Evolutionary conservation across 1,140 invertebrate genomes (phyloP), one percentile per base, ranked within the genome.

Genomic region (Heliconius eleuchia): DNA sequence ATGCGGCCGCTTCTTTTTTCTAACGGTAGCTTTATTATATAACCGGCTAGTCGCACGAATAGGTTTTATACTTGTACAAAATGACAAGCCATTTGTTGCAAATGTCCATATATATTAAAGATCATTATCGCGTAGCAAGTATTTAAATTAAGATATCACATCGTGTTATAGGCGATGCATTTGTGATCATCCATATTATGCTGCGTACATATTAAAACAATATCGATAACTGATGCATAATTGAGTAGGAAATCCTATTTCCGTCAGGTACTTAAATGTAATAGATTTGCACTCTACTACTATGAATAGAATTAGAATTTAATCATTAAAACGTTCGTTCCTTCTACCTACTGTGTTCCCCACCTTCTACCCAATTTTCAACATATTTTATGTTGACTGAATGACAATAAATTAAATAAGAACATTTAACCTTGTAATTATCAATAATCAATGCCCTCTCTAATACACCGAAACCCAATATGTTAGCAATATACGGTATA

Each of bases 171-270:
- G 42, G 60, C 37, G 57, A 37, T 70, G 74, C 27, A 66, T 76
- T 76, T 66, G 66, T 66, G 60, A 66, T 66, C 57, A 76, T 76
- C 34, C 74, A 76, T 76, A n/a, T 66, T 78, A 78, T 60, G 72
- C 77, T 7, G 71, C 57, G 7, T 74, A 78, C 39, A 71, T 79
- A 55, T 74, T 37, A 73, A 78, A 52, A 77, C 37, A 52, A 76
- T 73, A 11, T 23, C 34, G 52, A n/a, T 55, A 60, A 23, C 23
- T 66, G 27, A 66, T 78, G 8, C 55, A 76, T 77, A 74, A 81
- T 74, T 79, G 77, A 80, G 73, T 78, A 80, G 79, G 79, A 84
- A 79, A 81, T 84, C 83, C 83, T 76, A 76, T 80, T 79, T 84
- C 81, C 83, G 78, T 74, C 71, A 75, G 74, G 78, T 60, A 55